phyloP scores from a whole-genome alignment of 2,113 vertebrate species.

The Ammospiza nelsoni region DNA sequence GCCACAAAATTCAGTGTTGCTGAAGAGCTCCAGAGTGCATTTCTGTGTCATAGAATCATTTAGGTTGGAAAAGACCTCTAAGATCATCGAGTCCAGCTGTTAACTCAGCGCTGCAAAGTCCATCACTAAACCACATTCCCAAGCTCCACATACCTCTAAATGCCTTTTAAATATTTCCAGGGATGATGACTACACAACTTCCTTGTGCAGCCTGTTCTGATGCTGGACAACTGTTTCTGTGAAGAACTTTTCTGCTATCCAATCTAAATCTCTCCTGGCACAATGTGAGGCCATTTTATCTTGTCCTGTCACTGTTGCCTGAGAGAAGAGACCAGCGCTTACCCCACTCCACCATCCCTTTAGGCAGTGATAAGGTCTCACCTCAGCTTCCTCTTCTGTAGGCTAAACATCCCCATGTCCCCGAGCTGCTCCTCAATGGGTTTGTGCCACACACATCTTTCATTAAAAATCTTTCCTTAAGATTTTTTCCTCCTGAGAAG shows the following conservation, averaged over 20 bases:
- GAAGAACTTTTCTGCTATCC: background rate
- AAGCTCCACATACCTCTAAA: background rate
- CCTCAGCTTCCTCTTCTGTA: background rate
- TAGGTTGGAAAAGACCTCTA: background rate
- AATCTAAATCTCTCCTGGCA: background rate
- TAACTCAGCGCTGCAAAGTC: background rate
- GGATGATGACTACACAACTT: background rate
- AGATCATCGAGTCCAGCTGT: background rate
- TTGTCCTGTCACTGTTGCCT: background rate
- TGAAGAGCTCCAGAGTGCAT: background rate
- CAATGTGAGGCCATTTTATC: background rate
- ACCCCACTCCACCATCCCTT: background rate
- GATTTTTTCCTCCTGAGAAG: too few species aligned
- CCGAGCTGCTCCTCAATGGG: rapidly evolving
- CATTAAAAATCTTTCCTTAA: too few species aligned
- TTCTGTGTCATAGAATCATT: background rate
- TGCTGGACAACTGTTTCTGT: background rate
- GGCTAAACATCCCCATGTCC: background rate
- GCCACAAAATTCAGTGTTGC: background rate
- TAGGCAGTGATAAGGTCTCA: background rate
- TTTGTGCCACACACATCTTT: too few species aligned
- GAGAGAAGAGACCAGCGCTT: background rate
- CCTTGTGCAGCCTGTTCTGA: background rate
- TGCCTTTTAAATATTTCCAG: background rate
- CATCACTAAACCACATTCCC: background rate